A percentile compares a stretch with the other conserved stretches of the same genome.
These are phyloP conservation scores for Mesorhabditis sp. DNA, from an alignment of 2,888 invertebrate species.

Conservation along the genomic window DNA sequence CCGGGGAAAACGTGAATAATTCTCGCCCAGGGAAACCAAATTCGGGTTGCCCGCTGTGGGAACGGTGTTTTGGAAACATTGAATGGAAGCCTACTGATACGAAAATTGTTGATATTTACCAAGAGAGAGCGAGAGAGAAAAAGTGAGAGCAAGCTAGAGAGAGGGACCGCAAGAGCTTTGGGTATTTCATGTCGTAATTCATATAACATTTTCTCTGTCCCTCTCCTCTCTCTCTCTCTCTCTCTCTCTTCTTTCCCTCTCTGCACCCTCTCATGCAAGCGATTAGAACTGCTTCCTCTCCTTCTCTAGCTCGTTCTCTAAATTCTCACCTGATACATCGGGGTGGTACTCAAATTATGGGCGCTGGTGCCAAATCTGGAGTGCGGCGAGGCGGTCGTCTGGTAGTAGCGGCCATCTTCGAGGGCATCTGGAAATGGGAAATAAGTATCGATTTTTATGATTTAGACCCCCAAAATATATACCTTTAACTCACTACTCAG, in stretches of 20 bases:
- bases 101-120: too few species aligned
- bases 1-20: not conserved
- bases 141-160: too few species aligned
- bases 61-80: too few species aligned
- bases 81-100: too few species aligned
- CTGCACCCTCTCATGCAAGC: conserved; percentile 7
- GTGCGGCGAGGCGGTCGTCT: conserved; percentile 4
- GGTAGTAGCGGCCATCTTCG: conserved; percentile 5
- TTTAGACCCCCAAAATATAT: not conserved
- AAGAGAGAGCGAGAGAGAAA: too few species aligned
- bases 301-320: conserved; percentile 8
- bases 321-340: conserved; percentile 12
- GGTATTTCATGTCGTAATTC: too few species aligned
- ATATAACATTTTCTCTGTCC: too few species aligned
- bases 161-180: too few species aligned
- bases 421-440: conserved; percentile 1
- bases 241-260: conserved; percentile 7
- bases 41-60: too few species aligned
- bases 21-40: not conserved
- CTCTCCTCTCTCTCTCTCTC: not conserved
- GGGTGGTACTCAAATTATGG: not conserved
- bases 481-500: too few species aligned
- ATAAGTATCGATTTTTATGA: not conserved
- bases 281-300: conserved; percentile 7
- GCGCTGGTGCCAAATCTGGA: conserved; percentile 5